Evolutionary conservation across 2,888 invertebrate species (phyloP), one percentile per base, ranked within the genome.

Genomic region (Macaria liturata): DNA sequence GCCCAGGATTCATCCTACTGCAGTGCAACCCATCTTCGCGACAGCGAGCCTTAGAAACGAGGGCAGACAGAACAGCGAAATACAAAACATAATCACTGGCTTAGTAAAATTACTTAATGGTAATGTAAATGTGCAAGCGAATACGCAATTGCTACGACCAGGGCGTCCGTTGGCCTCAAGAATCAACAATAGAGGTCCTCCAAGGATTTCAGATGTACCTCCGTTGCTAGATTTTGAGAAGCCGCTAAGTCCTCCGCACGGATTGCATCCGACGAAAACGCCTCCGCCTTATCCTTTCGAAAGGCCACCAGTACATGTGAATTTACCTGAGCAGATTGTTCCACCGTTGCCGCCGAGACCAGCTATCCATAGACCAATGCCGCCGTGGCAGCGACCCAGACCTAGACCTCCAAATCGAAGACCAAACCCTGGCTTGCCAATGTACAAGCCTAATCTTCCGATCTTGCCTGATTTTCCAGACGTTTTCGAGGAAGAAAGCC

Each of bases 141-240:
- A 96, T 67, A 95, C 95, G 0, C 94, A 94, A 57, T 86, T 93
- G 3, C 49, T 88, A 0, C 91, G 96, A 57, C 95, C 95, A 3
- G 75, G 93, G 9, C 88, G 96, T 9, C 96, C 96, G 0, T 86
- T 95, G 71, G 93, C 94, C 32, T 95, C 95, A 3, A 92, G 98
- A 62, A 98, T 98, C 9, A 98, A 98, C 75, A 97, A 98, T 77
- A 89, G 98, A 59, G 98, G 97, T 0, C 98, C 98, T 0, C 97
- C 98, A 0, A 93, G 97, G 65, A 96, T 97, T 66, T 94, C 96
- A 0, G 97, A 97, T 70, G 93, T 95, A 0, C 95, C 95, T 45
- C 94, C 94, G 0, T 70, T 96, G 34, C 93, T 94, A n/a, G 95
- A 95, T 60, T 94, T 94, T 64, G 95, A 95, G 69, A 88, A 89